These are phyloP conservation scores for Hippocampus mohnikei DNA, from an alignment of 2,113 vertebrate genomes.

Conservation along the genomic window DNA sequence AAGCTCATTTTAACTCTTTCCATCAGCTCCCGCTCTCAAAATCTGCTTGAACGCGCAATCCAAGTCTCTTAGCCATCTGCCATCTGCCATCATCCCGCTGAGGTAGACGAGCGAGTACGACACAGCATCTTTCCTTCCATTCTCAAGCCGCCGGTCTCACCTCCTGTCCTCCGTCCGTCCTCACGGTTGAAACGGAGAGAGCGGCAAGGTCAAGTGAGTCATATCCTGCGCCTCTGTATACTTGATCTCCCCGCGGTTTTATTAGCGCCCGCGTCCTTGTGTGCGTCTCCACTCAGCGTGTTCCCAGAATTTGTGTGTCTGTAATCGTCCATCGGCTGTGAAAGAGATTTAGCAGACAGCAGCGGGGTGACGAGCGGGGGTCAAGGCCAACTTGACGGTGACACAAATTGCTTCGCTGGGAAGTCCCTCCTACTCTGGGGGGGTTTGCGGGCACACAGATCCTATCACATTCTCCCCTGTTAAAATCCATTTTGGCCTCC, in stretches of 20 bases:
- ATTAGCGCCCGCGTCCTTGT: constrained; percentile 24
- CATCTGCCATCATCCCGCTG: constrained; percentile 24
- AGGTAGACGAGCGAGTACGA: constrained; percentile 17
- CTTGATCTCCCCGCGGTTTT: constrained; percentile 30
- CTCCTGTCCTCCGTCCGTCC: constrained; percentile 23
- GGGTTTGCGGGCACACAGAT: constrained; percentile 29
- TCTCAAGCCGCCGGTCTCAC: constrained; percentile 13
- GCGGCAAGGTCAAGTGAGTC: constrained; percentile 57
- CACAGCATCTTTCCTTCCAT: neutral
- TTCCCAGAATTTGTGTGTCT: neutral
- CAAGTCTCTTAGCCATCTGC: constrained; percentile 24
- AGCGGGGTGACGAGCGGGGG: constrained; percentile 52
- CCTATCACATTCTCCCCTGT: constrained; percentile 11
- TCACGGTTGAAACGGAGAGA: constrained; percentile 35
- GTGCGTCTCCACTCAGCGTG: constrained; percentile 13
- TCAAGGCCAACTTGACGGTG: constrained; percentile 60
- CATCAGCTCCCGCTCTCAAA: constrained; percentile 25
- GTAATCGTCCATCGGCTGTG: constrained; percentile 38
- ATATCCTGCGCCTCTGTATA: constrained; percentile 20
- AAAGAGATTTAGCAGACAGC: constrained; percentile 61
- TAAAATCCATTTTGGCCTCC: neutral
- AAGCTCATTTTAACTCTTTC: constrained; percentile 25
- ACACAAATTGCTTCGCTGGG: constrained; percentile 61
- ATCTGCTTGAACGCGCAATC: constrained; percentile 32
- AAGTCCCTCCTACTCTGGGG: constrained; percentile 40